Percentiles rank a stretch among this genome's conserved stretches.
Conservation (phyloP, 1,140 invertebrate genomes). For the Trinorchestia longiramus region DNA sequence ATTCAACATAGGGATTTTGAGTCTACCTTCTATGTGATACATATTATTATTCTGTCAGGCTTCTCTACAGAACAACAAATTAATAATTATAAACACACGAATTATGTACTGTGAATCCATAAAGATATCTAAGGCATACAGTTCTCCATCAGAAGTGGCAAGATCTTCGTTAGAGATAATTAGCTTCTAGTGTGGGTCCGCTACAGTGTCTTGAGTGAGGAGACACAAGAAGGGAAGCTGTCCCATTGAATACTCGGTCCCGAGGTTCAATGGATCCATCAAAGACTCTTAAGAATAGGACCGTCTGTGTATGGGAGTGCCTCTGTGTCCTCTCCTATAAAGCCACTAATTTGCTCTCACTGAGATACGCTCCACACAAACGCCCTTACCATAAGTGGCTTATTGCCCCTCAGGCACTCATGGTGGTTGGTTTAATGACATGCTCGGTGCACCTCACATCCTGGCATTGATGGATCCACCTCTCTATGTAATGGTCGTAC, state of each 20-base stretch:
- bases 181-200: neutral
- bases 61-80: no score
- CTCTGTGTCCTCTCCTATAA: neutral
- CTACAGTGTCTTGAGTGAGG: neutral
- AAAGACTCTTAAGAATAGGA: conserved; percentile 4
- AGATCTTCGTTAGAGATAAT: neutral
- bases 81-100: no score
- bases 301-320: neutral
- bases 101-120: neutral
- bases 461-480: neutral
- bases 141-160: neutral
- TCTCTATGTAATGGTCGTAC: neutral
- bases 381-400: neutral
- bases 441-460: neutral
- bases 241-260: neutral
- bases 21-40: no score
- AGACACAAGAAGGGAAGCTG: neutral
- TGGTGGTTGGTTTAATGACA: conserved; percentile 9
- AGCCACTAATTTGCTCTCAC: neutral
- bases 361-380: neutral
- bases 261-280: conserved; percentile 12
- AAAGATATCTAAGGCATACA: neutral
- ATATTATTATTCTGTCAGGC: no score
- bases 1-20: no score
- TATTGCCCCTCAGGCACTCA: neutral